These are phyloP conservation scores for Stomatorhinus ivindoensis DNA, from an alignment of 2,113 vertebrate species.

Conservation along the genomic window DNA sequence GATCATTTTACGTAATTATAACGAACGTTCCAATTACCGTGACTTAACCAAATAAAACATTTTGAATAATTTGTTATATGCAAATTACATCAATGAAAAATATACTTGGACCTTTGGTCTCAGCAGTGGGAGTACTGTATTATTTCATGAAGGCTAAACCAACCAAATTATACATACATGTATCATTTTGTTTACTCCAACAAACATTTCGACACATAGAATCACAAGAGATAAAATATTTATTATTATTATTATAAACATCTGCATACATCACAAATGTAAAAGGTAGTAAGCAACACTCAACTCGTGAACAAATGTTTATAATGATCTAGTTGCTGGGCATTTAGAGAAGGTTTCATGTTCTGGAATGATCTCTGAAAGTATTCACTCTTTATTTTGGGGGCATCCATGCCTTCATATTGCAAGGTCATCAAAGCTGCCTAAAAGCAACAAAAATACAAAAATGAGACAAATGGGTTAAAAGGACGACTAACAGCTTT, in stretches of 20 bases:
- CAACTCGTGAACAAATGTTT: constrained; percentile 51
- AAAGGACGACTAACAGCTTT: neutral
- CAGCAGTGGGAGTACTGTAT: neutral
- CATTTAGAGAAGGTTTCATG: constrained; percentile 71
- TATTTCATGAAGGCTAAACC: neutral
- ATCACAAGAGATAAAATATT: neutral
- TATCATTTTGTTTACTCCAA: neutral
- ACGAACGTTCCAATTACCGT: neutral
- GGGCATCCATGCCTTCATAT: constrained; percentile 69
- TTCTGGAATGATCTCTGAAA: constrained; percentile 65
- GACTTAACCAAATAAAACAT: neutral
- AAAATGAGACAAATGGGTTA: constrained; percentile 2
- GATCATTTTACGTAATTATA: neutral
- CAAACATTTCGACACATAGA: neutral
- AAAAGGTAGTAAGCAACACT: neutral
- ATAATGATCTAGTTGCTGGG: constrained; percentile 65
- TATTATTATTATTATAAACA: neutral
- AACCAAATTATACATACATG: neutral
- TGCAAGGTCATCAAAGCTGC: constrained; percentile 80
- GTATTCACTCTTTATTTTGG: constrained; percentile 61
- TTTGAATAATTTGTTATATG: too few species aligned
- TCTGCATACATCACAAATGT: neutral
- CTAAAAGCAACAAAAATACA: constrained; percentile 50
- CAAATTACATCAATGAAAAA: neutral
- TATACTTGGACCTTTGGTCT: neutral